Evolutionary conservation across 1,140 invertebrate species (phyloP).

Genomic region (Epicauta chinensis): DNA sequence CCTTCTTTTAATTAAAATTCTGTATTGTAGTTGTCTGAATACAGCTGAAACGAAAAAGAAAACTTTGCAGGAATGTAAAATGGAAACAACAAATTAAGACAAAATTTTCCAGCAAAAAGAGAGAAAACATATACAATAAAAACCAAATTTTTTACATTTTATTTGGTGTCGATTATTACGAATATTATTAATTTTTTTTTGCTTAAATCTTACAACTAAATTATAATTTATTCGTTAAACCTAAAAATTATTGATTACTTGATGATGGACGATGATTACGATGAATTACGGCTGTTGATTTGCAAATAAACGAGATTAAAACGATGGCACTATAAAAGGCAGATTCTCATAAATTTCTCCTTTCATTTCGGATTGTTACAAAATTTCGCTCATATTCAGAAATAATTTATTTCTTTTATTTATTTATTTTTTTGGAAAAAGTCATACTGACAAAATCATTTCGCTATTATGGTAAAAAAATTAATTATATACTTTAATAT

Average conservation of each 20-base stretch:
- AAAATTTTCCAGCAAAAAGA: constrained; percentile 7
- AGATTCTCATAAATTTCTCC: no score
- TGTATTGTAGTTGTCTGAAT: constrained; percentile 12
- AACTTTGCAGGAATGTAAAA: constrained; percentile 13
- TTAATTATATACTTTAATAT: constrained; percentile 10
- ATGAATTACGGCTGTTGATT: constrained; percentile 2
- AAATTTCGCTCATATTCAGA: constrained; percentile 13
- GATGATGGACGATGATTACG: constrained; percentile 1
- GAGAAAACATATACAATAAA: constrained; percentile 1
- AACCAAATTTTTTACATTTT: constrained; percentile 14
- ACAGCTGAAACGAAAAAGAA: constrained; percentile 9
- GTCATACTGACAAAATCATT: constrained; percentile 2
- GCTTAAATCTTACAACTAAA: constrained; percentile 12
- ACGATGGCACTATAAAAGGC: constrained; percentile 10
- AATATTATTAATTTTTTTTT: no score
- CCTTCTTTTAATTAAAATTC: constrained; percentile 9
- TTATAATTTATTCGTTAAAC: constrained; percentile 14
- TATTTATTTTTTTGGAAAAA: constrained; percentile 1
- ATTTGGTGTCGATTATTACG: constrained; percentile 15
- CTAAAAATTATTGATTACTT: constrained; percentile 6
- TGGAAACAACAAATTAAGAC: constrained; percentile 6
- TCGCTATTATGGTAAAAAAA: constrained; percentile 12
- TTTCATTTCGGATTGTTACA: constrained; percentile 7
- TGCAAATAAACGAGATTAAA: constrained; percentile 4
- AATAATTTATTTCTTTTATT: neutral